Evolutionary conservation across 2,888 invertebrate species (phyloP).

Genomic region (Ennomos erosarius): DNA sequence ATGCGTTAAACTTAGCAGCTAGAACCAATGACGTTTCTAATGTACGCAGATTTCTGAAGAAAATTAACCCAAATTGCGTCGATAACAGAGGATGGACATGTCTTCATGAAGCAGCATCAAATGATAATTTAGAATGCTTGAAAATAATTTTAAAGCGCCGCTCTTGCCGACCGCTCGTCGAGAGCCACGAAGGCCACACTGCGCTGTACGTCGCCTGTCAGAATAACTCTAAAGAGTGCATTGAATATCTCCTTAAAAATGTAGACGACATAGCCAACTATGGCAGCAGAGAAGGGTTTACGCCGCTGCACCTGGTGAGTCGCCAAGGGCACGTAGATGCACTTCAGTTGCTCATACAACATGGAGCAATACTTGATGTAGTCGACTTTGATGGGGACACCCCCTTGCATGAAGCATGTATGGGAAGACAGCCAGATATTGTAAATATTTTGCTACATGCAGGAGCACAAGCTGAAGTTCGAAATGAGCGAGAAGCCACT

Average conservation of each 20-base stretch:
- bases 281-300: slow-evolving; percentile 76
- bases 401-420: slow-evolving; percentile 76
- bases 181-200: slow-evolving; percentile 80
- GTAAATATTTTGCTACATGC: slow-evolving; percentile 68
- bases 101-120: slow-evolving; percentile 79
- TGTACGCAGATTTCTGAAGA: slow-evolving; percentile 67
- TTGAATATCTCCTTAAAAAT: slow-evolving; percentile 65
- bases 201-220: slow-evolving; percentile 77
- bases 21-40: slow-evolving; percentile 66
- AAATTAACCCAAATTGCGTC: slow-evolving; percentile 75
- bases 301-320: slow-evolving; percentile 74
- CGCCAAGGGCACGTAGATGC: slow-evolving; percentile 69
- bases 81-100: slow-evolving; percentile 84
- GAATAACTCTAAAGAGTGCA: slow-evolving; percentile 62
- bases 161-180: slow-evolving; percentile 63
- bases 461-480: slow-evolving; percentile 71
- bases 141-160: slow-evolving; percentile 65
- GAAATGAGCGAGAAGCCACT: slow-evolving; percentile 66
- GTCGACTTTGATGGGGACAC: slow-evolving; percentile 82
- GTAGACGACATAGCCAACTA: slow-evolving; percentile 72
- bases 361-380: slow-evolving; percentile 72
- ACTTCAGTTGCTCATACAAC: slow-evolving; percentile 67
- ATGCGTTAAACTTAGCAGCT: slow-evolving; percentile 76
- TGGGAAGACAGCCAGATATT: slow-evolving; percentile 58
- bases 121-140: slow-evolving; percentile 70